Base-by-base conservation (phyloP, 2,113 vertebrate species). In the human (Homo sapiens) region DNA sequence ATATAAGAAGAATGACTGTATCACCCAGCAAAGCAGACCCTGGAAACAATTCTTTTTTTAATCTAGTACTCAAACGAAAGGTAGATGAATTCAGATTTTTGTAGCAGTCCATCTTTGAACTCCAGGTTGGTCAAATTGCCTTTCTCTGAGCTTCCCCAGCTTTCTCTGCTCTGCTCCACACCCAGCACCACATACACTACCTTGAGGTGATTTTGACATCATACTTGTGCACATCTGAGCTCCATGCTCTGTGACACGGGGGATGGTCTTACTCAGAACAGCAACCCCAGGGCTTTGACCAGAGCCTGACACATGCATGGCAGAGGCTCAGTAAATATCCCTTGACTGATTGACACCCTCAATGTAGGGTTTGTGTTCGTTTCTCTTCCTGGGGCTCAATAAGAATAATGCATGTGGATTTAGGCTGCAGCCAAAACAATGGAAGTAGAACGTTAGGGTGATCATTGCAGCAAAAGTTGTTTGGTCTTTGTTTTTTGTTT, bases 301-400 rank as follows among this genome's bases (percentile, higher is more conserved):
- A n/a, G 55, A 2, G 3, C 38, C 83, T 17, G 66, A 10, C 5
- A 13, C 1, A 0, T 0, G 5, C 23, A 3, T 0, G 5, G 27
- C 2, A 11, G 17, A 50, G 38, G 11, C 30, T n/a, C 16, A 5
- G 0, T 3, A 1, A 17, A 32, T 3, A 6, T 2, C 13, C 22
- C 73, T 40, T 12, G 0, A 4, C 3, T 18, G 27, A 66, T 0
- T 4, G 89, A 38, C n/a, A 10, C 6, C 22, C 66, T 25, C 38
- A 0, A 0, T 1, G 45, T 16, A 23, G 55, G 10, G 25, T 27
- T 4, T 48, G 5, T 4, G 27, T 20, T 35, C 1, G 0, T 6
- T 17, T 76, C 66, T 55, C 16, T 18, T 64, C 68, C 38, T 7
- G 1, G 25, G 23, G 2, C 66, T 45, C 73, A 5, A 2, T 22